These are phyloP conservation scores for Penaeus indicus DNA, from an alignment of 1,140 invertebrate genomes.

Conservation along the genomic window DNA sequence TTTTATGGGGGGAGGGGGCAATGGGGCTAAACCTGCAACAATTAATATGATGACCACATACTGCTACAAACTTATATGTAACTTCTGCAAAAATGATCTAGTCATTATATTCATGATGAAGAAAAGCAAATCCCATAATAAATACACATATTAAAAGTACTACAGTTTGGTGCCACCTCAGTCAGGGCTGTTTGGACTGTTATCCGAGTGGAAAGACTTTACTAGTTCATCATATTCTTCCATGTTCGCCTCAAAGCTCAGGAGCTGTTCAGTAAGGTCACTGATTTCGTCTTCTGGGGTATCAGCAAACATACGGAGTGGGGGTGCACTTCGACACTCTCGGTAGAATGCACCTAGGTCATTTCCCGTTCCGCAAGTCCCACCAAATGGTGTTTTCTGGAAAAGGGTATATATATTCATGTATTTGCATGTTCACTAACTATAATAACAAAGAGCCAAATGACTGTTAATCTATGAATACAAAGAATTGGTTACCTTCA, in stretches of 20 bases:
- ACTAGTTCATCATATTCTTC: constrained; percentile 80
- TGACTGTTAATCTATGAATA: too few species aligned
- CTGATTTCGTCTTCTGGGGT: constrained; percentile 58
- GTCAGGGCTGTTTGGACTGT: constrained; percentile 51
- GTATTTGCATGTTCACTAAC: too few species aligned
- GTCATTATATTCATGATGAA: too few species aligned
- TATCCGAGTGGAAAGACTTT: constrained; percentile 44
- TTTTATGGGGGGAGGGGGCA: too few species aligned
- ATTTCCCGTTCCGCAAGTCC: constrained; percentile 71
- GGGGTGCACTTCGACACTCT: constrained; percentile 80
- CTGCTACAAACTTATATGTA: too few species aligned
- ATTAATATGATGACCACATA: too few species aligned
- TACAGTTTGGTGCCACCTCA: background rate
- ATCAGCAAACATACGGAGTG: constrained; percentile 70
- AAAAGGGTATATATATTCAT: constrained; percentile 55
- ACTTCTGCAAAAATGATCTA: too few species aligned
- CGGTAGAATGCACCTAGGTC: constrained; percentile 84
- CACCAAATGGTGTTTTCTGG: constrained; percentile 76
- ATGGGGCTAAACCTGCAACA: too few species aligned
- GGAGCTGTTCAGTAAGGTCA: constrained; percentile 78
- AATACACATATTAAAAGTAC: too few species aligned
- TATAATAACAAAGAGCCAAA: too few species aligned
- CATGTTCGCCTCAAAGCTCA: constrained; percentile 81
- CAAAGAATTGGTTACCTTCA: too few species aligned
- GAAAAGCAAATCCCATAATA: too few species aligned